phyloP scores from a whole-genome alignment of 2,113 vertebrate genomes.

The Tupaia tana region DNA sequence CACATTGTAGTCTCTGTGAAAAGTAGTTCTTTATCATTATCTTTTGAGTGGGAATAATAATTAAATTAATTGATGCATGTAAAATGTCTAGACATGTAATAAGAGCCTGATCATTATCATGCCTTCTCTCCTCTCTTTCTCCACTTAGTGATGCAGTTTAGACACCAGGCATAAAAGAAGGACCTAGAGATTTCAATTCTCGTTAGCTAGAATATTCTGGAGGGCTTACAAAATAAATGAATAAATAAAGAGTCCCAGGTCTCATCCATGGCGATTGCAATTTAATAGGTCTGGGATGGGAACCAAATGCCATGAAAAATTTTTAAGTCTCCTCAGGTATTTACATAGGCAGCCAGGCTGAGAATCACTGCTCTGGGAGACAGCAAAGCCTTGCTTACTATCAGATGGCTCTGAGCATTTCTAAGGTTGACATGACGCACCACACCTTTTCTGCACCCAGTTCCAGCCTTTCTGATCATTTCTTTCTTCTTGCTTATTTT shows the following conservation, averaged over 20 bases:
- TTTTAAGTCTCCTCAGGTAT: neutral
- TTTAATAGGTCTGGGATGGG: neutral
- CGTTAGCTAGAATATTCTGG: neutral
- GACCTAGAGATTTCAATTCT: neutral
- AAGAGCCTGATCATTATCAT: neutral
- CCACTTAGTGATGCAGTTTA: neutral
- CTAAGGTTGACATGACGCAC: too few relatives aligned
- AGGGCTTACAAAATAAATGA: neutral
- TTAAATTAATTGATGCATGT: conserved; percentile 41
- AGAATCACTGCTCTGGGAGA: neutral
- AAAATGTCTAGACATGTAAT: neutral
- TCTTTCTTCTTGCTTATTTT: neutral
- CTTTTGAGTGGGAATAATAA: neutral
- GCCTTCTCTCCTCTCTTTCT: neutral
- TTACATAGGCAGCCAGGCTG: neutral
- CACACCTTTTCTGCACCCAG: neutral
- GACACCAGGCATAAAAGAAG: neutral
- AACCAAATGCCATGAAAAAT: neutral
- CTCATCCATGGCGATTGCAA: neutral
- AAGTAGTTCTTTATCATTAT: neutral
- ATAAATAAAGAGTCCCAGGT: neutral
- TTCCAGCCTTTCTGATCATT: neutral
- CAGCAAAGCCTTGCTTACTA: neutral
- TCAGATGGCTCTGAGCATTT: neutral
- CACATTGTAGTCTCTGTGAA: neutral